Base-by-base conservation (phyloP, 2,888 invertebrate species). In the Nomada ruficornis region DNA sequence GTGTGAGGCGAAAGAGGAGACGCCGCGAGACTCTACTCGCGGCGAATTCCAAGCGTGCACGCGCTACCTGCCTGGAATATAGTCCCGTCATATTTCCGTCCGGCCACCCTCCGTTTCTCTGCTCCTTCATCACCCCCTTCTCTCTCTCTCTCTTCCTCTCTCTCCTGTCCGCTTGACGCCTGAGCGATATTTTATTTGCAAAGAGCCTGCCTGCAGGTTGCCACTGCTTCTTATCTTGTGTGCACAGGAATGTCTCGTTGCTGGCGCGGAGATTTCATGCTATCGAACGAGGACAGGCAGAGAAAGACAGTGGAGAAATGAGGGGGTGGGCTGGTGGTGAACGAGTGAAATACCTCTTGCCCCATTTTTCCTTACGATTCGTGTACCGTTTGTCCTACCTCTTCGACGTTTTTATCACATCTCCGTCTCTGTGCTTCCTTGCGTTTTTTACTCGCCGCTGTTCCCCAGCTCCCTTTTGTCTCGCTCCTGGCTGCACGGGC, bases 121-220 rank as follows among this genome's bases (percentile, higher is more conserved):
- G 42, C 63, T 23, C 70, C 70, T 70, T 79, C 78, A 47, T 10
- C 73, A 7, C 5, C 36, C 52, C 11, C 29, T 44, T 13, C 47
- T 15, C 73, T 68, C 59, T 52, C 42, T 59, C 59, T 23, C 55
- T 55, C 42, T 63, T 10, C 42, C 55, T 18, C 47, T 20, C 73
- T 71, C 59, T 52, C 42, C 59, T 64, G 42, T 55, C 65, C 65
- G 76, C 78, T 79, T 82, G 87, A 88, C 87, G 79, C 77, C 63
- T 64, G 81, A 83, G 79, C 88, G 88, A 90, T 91, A 91, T 91
- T 91, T 91, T 91, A 91, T 91, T 91, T 90, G 91, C 89, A 89
- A 90, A 90, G 89, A 81, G 77, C 69, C 76, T 71, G 80, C 67
- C 83, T 82, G 87, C 86, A 81, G 83, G 85, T 87, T 87, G 86